Conservation (phyloP, 2,888 invertebrate species). For the Proisotoma minuta region DNA sequence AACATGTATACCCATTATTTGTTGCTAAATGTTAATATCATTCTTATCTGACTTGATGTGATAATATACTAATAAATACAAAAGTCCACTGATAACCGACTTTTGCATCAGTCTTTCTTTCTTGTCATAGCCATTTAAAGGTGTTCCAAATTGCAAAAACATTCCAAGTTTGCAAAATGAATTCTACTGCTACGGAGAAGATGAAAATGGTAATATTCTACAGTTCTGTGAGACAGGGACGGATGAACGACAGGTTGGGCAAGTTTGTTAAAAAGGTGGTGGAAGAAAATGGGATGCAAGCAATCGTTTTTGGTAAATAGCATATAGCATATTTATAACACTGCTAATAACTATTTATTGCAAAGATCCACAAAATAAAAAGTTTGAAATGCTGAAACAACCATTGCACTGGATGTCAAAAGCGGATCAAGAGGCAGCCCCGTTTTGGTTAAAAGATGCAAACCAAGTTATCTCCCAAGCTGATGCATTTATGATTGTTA, state of each 20-base stretch:
- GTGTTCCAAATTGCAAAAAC: too few relatives aligned
- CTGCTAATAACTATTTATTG: not conserved
- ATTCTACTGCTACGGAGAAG: too few relatives aligned
- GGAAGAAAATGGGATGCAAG: constrained; percentile 45
- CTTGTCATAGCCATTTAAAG: too few relatives aligned
- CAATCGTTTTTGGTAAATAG: constrained; percentile 50
- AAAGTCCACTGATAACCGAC: too few relatives aligned
- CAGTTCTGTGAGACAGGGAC: constrained; percentile 49
- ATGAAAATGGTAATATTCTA: constrained; percentile 46
- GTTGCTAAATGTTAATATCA: too few relatives aligned
- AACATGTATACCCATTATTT: too few relatives aligned
- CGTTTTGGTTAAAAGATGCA: constrained; percentile 49
- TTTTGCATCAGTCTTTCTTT: too few relatives aligned
- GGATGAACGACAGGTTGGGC: constrained; percentile 48
- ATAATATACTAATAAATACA: too few relatives aligned
- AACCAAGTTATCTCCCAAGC: constrained; percentile 49
- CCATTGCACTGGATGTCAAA: constrained; percentile 49
- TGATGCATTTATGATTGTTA: constrained; percentile 52
- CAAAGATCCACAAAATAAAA: constrained; percentile 51
- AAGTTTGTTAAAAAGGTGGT: constrained; percentile 48
- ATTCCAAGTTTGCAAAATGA: too few relatives aligned
- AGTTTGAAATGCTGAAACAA: constrained; percentile 49
- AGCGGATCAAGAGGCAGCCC: constrained; percentile 47
- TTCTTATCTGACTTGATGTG: too few relatives aligned
- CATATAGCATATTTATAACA: too few relatives aligned